Conservation (phyloP, 1,140 invertebrate species). For the Frieseomelitta varia region DNA sequence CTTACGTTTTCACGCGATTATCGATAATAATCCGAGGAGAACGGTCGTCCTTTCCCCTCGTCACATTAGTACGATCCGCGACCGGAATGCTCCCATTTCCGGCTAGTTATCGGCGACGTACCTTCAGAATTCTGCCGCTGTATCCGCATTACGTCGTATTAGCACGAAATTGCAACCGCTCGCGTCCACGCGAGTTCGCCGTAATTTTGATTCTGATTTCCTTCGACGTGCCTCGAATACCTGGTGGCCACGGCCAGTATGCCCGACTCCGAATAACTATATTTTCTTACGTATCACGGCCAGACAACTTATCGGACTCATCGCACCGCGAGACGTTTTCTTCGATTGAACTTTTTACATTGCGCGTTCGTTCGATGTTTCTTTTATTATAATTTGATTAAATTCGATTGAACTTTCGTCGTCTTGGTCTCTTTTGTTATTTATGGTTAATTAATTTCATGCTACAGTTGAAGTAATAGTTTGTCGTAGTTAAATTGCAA, state of each 20-base stretch:
- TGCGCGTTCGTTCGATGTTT: not conserved
- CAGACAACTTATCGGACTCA: not conserved
- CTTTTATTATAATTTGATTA: not conserved
- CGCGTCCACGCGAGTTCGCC: constrained; percentile 15
- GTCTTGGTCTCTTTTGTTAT: too few species aligned
- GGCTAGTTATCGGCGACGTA: constrained; percentile 30
- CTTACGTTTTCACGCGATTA: constrained; percentile 34
- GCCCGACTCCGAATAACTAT: not conserved
- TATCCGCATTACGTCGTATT: constrained; percentile 37
- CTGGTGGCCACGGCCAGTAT: not conserved
- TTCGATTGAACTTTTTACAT: not conserved
- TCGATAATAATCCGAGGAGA: constrained; percentile 47
- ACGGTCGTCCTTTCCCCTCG: not conserved
- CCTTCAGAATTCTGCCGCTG: constrained; percentile 14
- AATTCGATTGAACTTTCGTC: not conserved
- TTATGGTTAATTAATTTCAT: too few species aligned
- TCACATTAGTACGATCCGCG: constrained; percentile 40
- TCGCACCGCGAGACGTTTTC: not conserved
- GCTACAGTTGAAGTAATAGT: too few species aligned
- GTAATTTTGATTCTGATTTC: constrained; percentile 51
- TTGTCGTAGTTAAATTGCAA: too few species aligned
- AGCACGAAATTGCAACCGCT: constrained; percentile 35
- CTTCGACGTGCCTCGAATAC: constrained; percentile 35
- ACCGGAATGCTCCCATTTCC: constrained; percentile 32
- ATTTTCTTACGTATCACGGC: constrained; percentile 9